Evolutionary conservation across 2,113 vertebrate species (phyloP), one percentile per base, ranked within the genome.

Genomic region (Tachycineta bicolor): DNA sequence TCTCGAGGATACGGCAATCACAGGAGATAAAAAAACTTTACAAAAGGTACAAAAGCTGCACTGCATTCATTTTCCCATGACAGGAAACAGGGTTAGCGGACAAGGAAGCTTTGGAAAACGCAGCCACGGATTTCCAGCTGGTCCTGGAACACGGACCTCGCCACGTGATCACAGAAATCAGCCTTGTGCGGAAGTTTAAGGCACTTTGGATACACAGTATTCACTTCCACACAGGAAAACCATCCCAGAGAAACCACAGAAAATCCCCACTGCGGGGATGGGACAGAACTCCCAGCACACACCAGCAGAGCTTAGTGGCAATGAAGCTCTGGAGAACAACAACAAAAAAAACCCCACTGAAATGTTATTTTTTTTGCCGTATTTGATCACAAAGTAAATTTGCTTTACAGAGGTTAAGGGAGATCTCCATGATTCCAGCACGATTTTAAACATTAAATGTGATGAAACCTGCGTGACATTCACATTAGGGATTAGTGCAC

Each of bases 141-240:
- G 37, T 26, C 24, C 50, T 12, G 79, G 87, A 87, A 82, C 65
- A 43, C 1, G 17, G 56, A 41, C 41, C 67, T 12, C 68, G 76
- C 67, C 56, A 46, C 0, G 19, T 10, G 31, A 21, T 44, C 78
- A 33, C 77, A 41, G 74, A 49, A 56, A 83, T 5, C 53, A 46
- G 59, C 34, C 2, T 1, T 11, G 47, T 41, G 49, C 93, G 5
- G 63, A 55, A 88, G 71, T 56, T 59, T 93, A 96, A 96, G 97
- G 95, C 97, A 97, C 95, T 97, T 94, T 33, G 90, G 89, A 89
- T 83, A 89, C 76, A 92, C 4, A 93, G 43, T 5, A 68, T 84
- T 96, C 88, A 74, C 83, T 87, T 83, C 52, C 82, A 74, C 29
- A 19, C 0, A 60, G 78, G 68, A 81, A 94, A 96, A 86, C 3